A percentile compares a stretch with the other conserved stretches of the same genome.
These are phyloP conservation scores for Pristionchus pacificus DNA, from an alignment of 1,140 invertebrate genomes.

Conservation along the genomic window DNA sequence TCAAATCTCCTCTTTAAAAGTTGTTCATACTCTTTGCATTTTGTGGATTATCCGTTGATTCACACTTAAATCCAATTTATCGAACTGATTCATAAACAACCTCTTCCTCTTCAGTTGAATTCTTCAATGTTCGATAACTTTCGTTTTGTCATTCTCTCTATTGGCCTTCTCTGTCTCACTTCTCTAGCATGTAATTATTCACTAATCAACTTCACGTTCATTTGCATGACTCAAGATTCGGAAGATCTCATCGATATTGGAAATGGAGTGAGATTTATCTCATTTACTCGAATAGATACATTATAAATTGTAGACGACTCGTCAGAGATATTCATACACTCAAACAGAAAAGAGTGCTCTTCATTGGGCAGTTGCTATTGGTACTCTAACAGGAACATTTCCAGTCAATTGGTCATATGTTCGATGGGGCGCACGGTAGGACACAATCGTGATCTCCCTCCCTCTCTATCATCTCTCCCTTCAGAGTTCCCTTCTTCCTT, in stretches of 20 bases:
- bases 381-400: conserved; percentile 25
- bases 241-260: conserved; percentile 3
- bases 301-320: background rate
- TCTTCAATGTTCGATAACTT: too few species aligned
- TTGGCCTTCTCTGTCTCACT: conserved; percentile 44
- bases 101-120: too few species aligned
- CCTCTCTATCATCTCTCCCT: background rate
- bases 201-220: conserved; percentile 31
- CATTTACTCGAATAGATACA: background rate
- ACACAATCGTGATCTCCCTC: background rate
- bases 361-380: conserved; percentile 29
- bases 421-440: conserved; percentile 23
- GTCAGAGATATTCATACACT: conserved; percentile 20
- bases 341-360: conserved; percentile 25
- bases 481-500: conserved; percentile 26
- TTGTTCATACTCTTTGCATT: too few species aligned
- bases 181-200: conserved; percentile 30
- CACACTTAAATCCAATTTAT: too few species aligned
- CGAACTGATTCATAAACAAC: too few species aligned
- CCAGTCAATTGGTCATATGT: conserved; percentile 25
- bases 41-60: too few species aligned
- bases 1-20: too few species aligned
- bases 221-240: conserved; percentile 33
- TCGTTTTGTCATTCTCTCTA: too few species aligned
- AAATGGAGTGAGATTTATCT: conserved; percentile 23